These are phyloP conservation scores for Anagyrus pseudococci DNA, from an alignment of 2,888 invertebrate genomes.

Conservation along the genomic window DNA sequence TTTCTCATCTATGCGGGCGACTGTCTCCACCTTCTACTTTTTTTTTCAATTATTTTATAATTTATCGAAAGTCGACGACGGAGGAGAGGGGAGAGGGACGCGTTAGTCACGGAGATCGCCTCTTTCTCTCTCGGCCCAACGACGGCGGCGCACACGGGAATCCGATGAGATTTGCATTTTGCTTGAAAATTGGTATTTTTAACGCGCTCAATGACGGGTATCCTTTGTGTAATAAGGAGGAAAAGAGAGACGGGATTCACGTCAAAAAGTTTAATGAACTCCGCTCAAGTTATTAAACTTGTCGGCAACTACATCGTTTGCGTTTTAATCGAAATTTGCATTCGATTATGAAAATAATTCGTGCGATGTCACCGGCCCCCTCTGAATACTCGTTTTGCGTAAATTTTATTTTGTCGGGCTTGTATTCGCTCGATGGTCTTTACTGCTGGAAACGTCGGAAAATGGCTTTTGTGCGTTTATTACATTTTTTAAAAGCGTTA, in stretches of 20 bases:
- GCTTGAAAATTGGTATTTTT: conserved; percentile 28
- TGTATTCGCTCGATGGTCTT: too few species aligned
- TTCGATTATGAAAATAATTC: conserved; percentile 31
- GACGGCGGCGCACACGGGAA: conserved; percentile 22
- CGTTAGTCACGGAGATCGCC: background rate
- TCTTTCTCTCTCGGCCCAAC: too few species aligned
- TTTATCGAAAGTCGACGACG: conserved; percentile 10
- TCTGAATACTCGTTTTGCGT: conserved; percentile 14
- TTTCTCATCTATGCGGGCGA: background rate
- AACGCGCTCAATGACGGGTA: conserved; percentile 20
- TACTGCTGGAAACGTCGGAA: too few species aligned
- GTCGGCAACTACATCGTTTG: conserved; percentile 27
- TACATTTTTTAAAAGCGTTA: too few species aligned
- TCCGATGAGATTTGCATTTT: conserved; percentile 29
- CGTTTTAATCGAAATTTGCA: conserved; percentile 32
- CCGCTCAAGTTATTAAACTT: conserved; percentile 30
- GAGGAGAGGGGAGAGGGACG: too few species aligned
- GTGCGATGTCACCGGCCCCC: conserved; percentile 1
- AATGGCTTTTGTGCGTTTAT: too few species aligned
- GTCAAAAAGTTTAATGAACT: conserved; percentile 34
- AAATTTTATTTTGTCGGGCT: conserved; percentile 22
- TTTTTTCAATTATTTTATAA: conserved; percentile 15
- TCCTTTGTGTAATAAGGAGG: conserved; percentile 31
- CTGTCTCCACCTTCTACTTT: background rate
- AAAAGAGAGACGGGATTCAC: conserved; percentile 8